Evolutionary conservation across 2,888 invertebrate species (phyloP).

Genomic region (Pseudoips prasinana): DNA sequence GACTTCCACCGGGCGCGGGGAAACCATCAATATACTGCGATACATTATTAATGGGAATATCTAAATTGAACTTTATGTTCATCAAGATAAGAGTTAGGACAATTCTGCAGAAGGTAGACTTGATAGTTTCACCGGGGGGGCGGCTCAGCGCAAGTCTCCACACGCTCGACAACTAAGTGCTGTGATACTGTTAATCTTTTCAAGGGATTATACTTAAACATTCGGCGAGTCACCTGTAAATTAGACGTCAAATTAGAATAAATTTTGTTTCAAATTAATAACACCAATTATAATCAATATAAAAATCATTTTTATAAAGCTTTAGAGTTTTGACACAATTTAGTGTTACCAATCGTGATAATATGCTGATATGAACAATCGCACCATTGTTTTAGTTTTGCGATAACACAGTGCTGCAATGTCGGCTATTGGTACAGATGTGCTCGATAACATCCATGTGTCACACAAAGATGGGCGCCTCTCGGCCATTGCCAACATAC

Average conservation of each 20-base stretch:
- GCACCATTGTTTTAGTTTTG: constrained; percentile 45
- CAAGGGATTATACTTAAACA: constrained; percentile 75
- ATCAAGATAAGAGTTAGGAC: too few relatives aligned
- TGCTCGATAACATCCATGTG: constrained; percentile 59
- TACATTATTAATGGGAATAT: neutral
- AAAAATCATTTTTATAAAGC: constrained; percentile 40
- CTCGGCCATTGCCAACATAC: constrained; percentile 18
- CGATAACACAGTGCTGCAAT: constrained; percentile 50
- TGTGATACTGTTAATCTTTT: constrained; percentile 69
- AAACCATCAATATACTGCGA: constrained; percentile 35
- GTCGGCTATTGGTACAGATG: constrained; percentile 47
- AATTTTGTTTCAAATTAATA: constrained; percentile 73
- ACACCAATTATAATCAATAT: constrained; percentile 65
- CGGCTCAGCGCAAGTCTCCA: constrained; percentile 51
- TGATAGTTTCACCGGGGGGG: constrained; percentile 42
- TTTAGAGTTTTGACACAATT: constrained; percentile 66
- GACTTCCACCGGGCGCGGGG: constrained; percentile 46
- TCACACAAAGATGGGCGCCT: constrained; percentile 45
- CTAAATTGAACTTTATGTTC: too few relatives aligned
- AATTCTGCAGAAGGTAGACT: constrained; percentile 19
- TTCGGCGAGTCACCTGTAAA: constrained; percentile 80
- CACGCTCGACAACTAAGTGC: constrained; percentile 65
- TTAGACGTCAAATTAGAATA: constrained; percentile 80
- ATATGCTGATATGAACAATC: constrained; percentile 39
- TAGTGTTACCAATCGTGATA: constrained; percentile 68